Conservation (phyloP, 2,797 vertebrate species). For the Spinus pinus region DNA sequence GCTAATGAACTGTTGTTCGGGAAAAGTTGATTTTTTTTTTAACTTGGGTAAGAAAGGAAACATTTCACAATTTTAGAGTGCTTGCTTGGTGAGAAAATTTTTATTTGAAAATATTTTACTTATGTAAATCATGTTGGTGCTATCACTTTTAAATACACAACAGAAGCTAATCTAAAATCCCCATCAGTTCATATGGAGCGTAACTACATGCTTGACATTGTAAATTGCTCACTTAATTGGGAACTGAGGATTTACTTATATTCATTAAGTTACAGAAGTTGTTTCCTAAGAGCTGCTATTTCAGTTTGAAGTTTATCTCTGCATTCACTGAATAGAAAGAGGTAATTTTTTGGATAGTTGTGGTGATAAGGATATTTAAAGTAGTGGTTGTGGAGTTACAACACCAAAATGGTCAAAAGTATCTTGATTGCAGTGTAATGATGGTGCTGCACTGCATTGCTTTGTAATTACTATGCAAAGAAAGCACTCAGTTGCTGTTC, state of each 20-base stretch:
- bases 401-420: neutral
- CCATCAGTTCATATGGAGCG: conserved; percentile 9
- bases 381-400: neutral
- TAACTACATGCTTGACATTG: conserved; percentile 32
- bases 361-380: neutral
- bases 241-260: neutral
- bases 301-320: conserved; percentile 36
- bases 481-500: neutral
- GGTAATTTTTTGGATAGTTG: neutral
- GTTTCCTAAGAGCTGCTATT: conserved; percentile 2
- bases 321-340: neutral
- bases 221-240: conserved; percentile 59
- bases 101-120: conserved; percentile 67
- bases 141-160: conserved; percentile 60
- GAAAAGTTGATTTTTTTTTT: conserved; percentile 56
- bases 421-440: neutral
- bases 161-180: conserved; percentile 53
- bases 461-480: neutral
- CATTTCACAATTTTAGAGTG: conserved; percentile 62
- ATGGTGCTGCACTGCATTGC: neutral
- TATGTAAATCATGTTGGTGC: conserved; percentile 58
- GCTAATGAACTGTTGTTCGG: conserved; percentile 75
- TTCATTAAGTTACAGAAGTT: neutral
- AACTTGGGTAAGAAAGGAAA: conserved; percentile 65
- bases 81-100: conserved; percentile 48